Evolutionary conservation across 2,113 vertebrate genomes (phyloP), one percentile per base, ranked within the genome.

Genomic region (Alligator mississippiensis): DNA sequence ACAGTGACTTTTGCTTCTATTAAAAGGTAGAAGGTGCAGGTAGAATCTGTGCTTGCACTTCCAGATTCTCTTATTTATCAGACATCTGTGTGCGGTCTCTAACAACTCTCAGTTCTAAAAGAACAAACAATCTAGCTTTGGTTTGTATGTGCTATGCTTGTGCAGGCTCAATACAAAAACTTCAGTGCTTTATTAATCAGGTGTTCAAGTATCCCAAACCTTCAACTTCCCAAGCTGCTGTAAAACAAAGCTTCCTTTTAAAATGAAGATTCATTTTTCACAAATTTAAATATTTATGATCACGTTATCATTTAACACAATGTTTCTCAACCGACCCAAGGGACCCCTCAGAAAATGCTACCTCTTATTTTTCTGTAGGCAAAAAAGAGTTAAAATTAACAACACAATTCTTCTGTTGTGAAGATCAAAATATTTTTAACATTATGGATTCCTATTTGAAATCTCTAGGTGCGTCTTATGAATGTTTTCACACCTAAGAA

Each of bases 1-100:
- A 82, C 3, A 21, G 82, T 7, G 80, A 61, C 66, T 61, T 83
- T 64, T 34, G 63, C 66, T 61, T 83, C 61, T n/a, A 74, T 30
- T 57, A 54, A 64, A 64, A 93, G 94, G 83, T 25, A 15, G 79
- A 94, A 95, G 93, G 85, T 22, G 6, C 84, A 58, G 27, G 30
- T 17, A 24, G n/a, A 85, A 57, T 80, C 10, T 3, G 2, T 80
- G 25, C 55, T 88, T 90, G 34, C 19, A 55, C 22, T 85, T 58
- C 59, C 64, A 80, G 5, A 77, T 77, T 82, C 63, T 86, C 89
- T 95, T 83, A 74, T 72, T 30, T 72, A 72, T n/a, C 11, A 38
- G 82, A 81, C 57, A 25, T 55, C 83, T 60, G 78, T 83, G 4
- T 61, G 58, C 54, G 78, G 18, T 9, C 9, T 90, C 34, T 38